phyloP scores from a whole-genome alignment of 2,113 vertebrate species.

The Rhinolophus sinicus region DNA sequence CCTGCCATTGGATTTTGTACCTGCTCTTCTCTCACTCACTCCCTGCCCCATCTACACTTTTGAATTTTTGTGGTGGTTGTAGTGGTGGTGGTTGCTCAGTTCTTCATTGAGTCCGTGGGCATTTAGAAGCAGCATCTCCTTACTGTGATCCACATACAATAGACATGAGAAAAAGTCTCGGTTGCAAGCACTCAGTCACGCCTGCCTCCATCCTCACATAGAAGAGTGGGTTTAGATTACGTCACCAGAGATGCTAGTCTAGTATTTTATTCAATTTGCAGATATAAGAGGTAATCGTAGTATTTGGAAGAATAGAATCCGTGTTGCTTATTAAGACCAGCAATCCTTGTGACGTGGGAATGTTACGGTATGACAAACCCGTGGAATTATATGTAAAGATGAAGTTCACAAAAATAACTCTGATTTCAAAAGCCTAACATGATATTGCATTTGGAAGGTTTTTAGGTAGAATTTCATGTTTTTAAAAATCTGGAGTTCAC shows the following conservation, averaged over 20 bases:
- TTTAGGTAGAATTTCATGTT: background rate
- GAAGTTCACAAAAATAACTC: background rate
- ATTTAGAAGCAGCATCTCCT: background rate
- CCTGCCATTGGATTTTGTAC: background rate
- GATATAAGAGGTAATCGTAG: background rate
- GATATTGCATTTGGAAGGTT: background rate
- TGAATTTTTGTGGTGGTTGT: background rate
- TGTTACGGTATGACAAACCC: background rate
- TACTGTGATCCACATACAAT: background rate
- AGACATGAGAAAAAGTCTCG: background rate
- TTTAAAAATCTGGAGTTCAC: background rate
- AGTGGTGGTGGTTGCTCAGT: background rate
- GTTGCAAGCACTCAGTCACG: background rate
- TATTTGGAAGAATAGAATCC: background rate
- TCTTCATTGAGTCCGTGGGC: background rate
- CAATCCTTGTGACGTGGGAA: background rate
- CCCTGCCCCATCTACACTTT: background rate
- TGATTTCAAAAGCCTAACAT: background rate
- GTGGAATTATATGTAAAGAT: conserved; percentile 5
- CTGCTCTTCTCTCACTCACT: background rate
- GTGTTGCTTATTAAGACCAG: background rate
- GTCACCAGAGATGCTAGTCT: background rate
- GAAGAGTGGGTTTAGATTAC: background rate
- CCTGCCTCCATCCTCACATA: background rate
- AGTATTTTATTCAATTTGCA: background rate